Evolutionary conservation across 2,113 vertebrate genomes (phyloP).

Genomic region (Coryphaenoides rupestris): DNA sequence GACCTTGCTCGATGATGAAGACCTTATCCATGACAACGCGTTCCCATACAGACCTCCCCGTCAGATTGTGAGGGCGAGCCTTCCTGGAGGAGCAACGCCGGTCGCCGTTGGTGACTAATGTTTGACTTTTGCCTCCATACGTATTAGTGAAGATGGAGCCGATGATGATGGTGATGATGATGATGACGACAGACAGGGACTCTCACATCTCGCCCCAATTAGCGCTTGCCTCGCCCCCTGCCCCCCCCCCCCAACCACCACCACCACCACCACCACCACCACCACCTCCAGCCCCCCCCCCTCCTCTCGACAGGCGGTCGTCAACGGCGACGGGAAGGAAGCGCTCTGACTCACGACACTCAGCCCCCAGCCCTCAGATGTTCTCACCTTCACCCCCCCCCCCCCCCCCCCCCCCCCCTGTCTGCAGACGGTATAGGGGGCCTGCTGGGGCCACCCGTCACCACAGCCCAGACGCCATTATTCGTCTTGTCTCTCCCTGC

Average conservation of each 20-base stretch:
- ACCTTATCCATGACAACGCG: too few species aligned
- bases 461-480: conserved; percentile 46
- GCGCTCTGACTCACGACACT: conserved; percentile 42
- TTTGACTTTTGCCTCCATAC: conserved; percentile 54
- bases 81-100: neutral
- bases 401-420: conserved; percentile 2
- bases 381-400: conserved; percentile 3
- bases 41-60: too few species aligned
- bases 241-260: conserved; percentile 35
- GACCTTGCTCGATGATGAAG: neutral
- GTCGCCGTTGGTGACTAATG: conserved; percentile 34
- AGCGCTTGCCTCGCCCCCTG: conserved; percentile 25
- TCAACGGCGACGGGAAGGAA: conserved; percentile 13
- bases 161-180: conserved; percentile 57
- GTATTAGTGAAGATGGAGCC: conserved; percentile 35
- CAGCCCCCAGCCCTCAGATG: neutral
- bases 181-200: conserved; percentile 61
- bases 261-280: too few species aligned
- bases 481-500: conserved; percentile 24
- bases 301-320: too few species aligned
- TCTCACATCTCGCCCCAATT: conserved; percentile 66
- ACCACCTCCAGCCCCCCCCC: too few species aligned
- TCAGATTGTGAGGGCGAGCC: too few species aligned
- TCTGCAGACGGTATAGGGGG: too few species aligned
- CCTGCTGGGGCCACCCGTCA: neutral